A percentile compares a stretch with the other conserved stretches of the same genome.
These are phyloP conservation scores for Steromphala cineraria DNA, from an alignment of 2,888 invertebrate genomes.

Conservation along the genomic window DNA sequence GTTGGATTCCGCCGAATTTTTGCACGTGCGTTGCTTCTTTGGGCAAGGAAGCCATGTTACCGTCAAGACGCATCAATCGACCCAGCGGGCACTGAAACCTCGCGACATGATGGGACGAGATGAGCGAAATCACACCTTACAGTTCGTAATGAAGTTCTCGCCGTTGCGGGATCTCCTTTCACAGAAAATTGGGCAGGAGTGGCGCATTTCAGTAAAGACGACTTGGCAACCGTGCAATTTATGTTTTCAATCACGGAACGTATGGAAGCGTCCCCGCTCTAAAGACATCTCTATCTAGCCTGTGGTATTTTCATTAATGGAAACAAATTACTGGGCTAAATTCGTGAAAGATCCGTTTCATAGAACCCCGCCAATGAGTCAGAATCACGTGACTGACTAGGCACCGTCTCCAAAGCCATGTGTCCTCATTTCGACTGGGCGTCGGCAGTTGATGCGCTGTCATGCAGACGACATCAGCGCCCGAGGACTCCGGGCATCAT, in stretches of 20 bases:
- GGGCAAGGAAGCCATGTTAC: not conserved
- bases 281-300: not conserved
- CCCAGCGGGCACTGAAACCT: not conserved
- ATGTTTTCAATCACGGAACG: slow-evolving; percentile 20
- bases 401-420: not conserved
- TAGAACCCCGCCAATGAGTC: not conserved
- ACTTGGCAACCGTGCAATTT: not conserved
- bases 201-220: not conserved
- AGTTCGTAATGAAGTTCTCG: not conserved
- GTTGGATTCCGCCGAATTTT: slow-evolving; percentile 8
- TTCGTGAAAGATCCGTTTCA: slow-evolving; percentile 16
- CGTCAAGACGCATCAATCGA: not conserved
- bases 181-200: not conserved
- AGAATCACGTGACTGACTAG: not conserved
- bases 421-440: slow-evolving; percentile 2
- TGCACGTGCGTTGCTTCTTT: slow-evolving; percentile 4
- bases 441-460: not conserved
- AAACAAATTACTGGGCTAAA: slow-evolving; percentile 19
- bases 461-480: not conserved
- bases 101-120: not conserved
- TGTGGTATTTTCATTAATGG: slow-evolving; percentile 18
- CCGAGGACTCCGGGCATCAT: not conserved
- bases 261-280: not conserved
- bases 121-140: not conserved
- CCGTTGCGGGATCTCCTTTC: not conserved